Conservation (phyloP, 2,888 invertebrate species). For the Agonopterix arenella region DNA sequence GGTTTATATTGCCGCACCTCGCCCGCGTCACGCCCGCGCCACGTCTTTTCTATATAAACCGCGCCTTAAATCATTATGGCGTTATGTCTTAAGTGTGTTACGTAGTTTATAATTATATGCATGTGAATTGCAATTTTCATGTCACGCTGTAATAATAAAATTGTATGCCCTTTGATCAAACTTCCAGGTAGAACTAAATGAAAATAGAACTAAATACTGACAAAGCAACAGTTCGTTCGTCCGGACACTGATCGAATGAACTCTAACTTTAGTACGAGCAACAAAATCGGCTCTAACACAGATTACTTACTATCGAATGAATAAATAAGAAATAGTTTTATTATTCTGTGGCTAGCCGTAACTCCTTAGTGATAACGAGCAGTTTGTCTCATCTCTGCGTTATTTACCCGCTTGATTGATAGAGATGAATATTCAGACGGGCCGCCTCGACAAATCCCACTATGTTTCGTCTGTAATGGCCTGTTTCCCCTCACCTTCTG, state of each 20-base stretch:
- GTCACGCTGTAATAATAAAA: background rate
- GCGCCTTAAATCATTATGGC: no score
- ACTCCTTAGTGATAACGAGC: conserved; percentile 42
- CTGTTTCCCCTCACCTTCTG: conserved; percentile 42
- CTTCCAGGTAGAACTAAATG: background rate
- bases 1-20: no score
- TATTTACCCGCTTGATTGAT: conserved; percentile 61
- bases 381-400: conserved; percentile 41
- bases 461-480: conserved; percentile 39
- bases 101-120: no score
- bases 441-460: conserved; percentile 40
- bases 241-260: background rate
- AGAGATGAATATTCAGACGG: conserved; percentile 53
- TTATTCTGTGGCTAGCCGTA: conserved; percentile 31
- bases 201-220: background rate
- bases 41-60: no score
- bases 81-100: no score
- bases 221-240: background rate
- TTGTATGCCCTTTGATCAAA: background rate
- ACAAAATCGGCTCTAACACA: background rate
- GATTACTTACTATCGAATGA: background rate
- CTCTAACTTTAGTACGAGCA: background rate
- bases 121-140: background rate
- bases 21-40: no score
- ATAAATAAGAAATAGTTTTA: conserved; percentile 28